phyloP scores from a whole-genome alignment of 2,797 vertebrate genomes.

The Mareca penelope region DNA sequence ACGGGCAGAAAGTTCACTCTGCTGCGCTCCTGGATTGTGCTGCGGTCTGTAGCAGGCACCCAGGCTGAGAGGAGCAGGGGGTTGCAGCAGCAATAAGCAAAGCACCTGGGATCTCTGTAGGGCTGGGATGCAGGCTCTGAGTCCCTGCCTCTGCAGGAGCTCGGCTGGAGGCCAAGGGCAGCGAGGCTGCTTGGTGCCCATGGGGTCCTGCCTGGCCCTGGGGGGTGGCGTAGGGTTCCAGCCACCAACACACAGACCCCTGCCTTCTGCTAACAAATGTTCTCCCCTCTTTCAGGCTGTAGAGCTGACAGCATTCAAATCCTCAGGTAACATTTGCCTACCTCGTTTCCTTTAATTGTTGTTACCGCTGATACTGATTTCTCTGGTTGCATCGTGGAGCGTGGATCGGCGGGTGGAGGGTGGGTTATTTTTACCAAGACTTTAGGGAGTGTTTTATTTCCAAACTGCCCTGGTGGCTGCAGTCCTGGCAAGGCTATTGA shows the following conservation, averaged over 20 bases:
- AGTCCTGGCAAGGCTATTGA: not conserved
- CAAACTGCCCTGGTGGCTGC: not conserved
- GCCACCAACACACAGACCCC: not conserved
- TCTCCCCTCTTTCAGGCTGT: constrained; percentile 69
- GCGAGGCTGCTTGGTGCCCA: not conserved
- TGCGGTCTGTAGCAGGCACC: not conserved
- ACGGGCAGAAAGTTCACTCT: not conserved
- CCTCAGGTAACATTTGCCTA: constrained; percentile 62
- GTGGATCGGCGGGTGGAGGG: not conserved
- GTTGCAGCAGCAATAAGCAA: not conserved
- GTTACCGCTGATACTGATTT: not conserved
- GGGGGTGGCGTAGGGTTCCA: rapidly evolving
- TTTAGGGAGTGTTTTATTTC: not conserved
- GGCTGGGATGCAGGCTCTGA: rapidly evolving
- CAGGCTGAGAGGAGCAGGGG: not conserved
- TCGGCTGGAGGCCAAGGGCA: rapidly evolving
- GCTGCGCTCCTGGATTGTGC: not conserved
- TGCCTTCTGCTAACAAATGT: not conserved
- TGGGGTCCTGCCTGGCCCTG: not conserved
- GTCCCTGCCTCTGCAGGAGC: not conserved
- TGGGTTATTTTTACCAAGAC: not conserved
- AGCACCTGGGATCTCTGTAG: rapidly evolving
- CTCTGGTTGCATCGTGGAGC: not conserved
- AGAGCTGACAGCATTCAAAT: constrained; percentile 76
- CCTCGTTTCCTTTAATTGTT: rapidly evolving